Evolutionary conservation across 2,888 invertebrate genomes (phyloP), one percentile per base, ranked within the genome.

Genomic region (Sinotaia quadrata): DNA sequence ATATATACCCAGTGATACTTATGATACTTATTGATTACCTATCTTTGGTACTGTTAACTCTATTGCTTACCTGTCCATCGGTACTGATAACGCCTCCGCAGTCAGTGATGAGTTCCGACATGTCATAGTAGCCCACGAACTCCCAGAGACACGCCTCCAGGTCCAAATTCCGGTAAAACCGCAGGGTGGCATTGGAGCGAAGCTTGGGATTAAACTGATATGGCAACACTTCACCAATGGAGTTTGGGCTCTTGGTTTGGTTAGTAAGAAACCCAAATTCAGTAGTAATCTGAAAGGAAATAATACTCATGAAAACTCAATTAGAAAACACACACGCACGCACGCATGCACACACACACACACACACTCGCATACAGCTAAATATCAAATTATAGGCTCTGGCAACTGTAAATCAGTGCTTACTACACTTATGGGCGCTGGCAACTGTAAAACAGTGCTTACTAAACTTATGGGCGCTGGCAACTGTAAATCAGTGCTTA

Each of bases 81-180:
- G 85, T 82, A 7, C 75, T 77, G 36, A 87, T 85, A 12, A 71
- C 67, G 2, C 84, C 88, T 18, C 87, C 87, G 73, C 88, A 88
- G n/a, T 81, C 78, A 15, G 75, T 81, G 21, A 87, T 81, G 51
- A 88, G 77, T 59, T 87, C 87, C 0, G 87, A 84, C 84, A 88
- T 84, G 69, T 84, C 82, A 75, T 82, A 88, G 68, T 83, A 84
- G 21, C 81, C 78, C 21, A 81, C 84, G 78, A 88, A 88, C 65
- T 83, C 81, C 88, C 88, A 88, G 71, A 86, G 75, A 76, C 88
- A 88, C 0, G 87, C 79, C 68, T 87, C 85, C 27, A 87, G 71
- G 72, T 88, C 85, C 7, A 88, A 75, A 67, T 86, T 87, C 47
- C 87, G 85, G 80, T 88, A 88, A 75, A 88, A 88, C 59, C 87